Evolutionary conservation across 2,797 vertebrate genomes (phyloP).

Genomic region (Argyrosomus regius): DNA sequence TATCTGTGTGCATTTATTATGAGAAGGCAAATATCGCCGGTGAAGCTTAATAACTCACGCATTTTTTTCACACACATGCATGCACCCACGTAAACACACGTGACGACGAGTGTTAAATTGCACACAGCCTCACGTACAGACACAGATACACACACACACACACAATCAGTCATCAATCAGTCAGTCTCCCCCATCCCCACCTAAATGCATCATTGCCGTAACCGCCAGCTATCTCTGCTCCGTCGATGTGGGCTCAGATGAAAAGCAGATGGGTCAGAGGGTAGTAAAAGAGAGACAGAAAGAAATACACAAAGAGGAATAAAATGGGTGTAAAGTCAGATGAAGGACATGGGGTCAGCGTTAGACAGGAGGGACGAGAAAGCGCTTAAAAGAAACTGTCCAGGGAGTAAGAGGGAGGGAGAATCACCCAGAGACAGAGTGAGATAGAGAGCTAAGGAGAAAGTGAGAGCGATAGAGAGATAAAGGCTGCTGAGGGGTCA

Average conservation of each 20-base stretch:
- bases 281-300: constrained; percentile 46
- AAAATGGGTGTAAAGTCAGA: constrained; percentile 58
- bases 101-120: constrained; percentile 17
- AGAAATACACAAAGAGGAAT: constrained; percentile 48
- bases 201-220: constrained; percentile 43
- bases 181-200: constrained; percentile 43
- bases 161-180: constrained; percentile 40
- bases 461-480: constrained; percentile 49
- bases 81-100: constrained; percentile 64
- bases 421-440: constrained; percentile 11
- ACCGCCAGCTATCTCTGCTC: constrained; percentile 45
- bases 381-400: constrained; percentile 23
- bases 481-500: constrained; percentile 76
- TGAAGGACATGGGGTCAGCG: constrained; percentile 50
- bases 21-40: constrained; percentile 81
- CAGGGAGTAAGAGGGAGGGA: constrained; percentile 6
- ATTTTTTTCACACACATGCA: constrained; percentile 67
- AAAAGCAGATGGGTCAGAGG: constrained; percentile 80
- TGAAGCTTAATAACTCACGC: constrained; percentile 79
- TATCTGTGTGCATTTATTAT: constrained; percentile 83
- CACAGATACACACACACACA: constrained; percentile 32
- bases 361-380: constrained; percentile 38
- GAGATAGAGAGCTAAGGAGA: constrained; percentile 15
- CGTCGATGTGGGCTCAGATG: constrained; percentile 63
- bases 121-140: constrained; percentile 37